phyloP scores from a whole-genome alignment of 2,888 invertebrate species.

The Agriopis marginaria region DNA sequence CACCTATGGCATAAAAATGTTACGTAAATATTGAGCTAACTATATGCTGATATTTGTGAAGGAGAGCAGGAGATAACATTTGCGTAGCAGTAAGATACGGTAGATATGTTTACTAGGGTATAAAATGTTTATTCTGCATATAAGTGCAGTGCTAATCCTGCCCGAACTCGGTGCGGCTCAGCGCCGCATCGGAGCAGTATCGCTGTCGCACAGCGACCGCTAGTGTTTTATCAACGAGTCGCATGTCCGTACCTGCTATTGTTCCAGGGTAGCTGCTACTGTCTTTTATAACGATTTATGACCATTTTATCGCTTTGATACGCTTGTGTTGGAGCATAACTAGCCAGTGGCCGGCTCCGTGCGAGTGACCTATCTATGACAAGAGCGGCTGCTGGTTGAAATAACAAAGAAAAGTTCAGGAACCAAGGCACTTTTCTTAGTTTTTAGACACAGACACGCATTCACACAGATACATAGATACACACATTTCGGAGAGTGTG shows the following conservation, averaged over 20 bases:
- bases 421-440: too few relatives aligned
- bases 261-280: not conserved
- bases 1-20: too few relatives aligned
- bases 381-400: too few relatives aligned
- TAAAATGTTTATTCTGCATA: slow-evolving; percentile 1
- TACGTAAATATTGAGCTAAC: too few relatives aligned
- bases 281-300: not conserved
- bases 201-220: slow-evolving; percentile 23
- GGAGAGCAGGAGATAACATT: too few relatives aligned
- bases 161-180: not conserved
- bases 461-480: too few relatives aligned
- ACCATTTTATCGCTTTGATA: not conserved
- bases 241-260: slow-evolving; percentile 36
- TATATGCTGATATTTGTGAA: too few relatives aligned
- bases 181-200: slow-evolving; percentile 1
- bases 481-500: too few relatives aligned
- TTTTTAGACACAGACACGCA: too few relatives aligned
- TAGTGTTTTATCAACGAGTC: slow-evolving; percentile 7
- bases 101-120: not conserved
- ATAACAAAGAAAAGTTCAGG: too few relatives aligned
- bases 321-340: not conserved
- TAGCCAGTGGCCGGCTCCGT: not conserved
- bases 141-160: slow-evolving; percentile 15
- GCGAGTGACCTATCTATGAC: not conserved
- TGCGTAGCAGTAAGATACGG: not conserved